A percentile compares a stretch with the other conserved stretches of the same genome.
phyloP scores from a whole-genome alignment of 2,113 vertebrate genomes.

The Bungarus multicinctus region DNA sequence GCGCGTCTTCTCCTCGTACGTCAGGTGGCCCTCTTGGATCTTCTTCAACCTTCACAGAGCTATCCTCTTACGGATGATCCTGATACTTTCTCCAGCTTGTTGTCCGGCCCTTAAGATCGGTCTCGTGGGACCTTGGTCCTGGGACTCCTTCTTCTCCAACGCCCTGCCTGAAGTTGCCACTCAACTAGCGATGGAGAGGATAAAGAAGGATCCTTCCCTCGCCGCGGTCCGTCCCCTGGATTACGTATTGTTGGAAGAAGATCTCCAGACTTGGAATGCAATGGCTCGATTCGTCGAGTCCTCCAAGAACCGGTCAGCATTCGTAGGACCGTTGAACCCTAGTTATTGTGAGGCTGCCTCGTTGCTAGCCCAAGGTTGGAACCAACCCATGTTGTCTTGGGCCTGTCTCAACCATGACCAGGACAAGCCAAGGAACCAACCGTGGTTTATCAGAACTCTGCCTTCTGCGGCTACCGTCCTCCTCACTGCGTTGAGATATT shows the following conservation, averaged over 20 bases:
- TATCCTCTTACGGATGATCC: conserved; percentile 68
- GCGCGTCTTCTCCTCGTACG: conserved; percentile 56
- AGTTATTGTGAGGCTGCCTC: conserved; percentile 83
- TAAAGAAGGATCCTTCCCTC: conserved; percentile 76
- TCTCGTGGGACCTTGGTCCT: conserved; percentile 86
- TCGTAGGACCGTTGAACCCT: conserved; percentile 84
- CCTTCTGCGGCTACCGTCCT: conserved; percentile 76
- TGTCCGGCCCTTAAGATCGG: conserved; percentile 84
- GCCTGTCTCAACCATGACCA: conserved; percentile 81
- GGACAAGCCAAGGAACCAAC: conserved; percentile 68
- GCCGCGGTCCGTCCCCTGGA: conserved; percentile 74
- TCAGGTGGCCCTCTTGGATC: conserved; percentile 42
- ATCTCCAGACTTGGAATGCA: conserved; percentile 81
- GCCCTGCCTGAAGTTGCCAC: conserved; percentile 78
- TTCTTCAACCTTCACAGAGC: conserved; percentile 46
- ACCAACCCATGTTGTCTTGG: conserved; percentile 87
- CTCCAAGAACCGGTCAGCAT: conserved; percentile 72
- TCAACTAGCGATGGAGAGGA: conserved; percentile 75
- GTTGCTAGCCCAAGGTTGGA: conserved; percentile 80
- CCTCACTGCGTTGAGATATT: conserved; percentile 81
- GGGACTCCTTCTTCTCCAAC: conserved; percentile 81
- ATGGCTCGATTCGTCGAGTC: conserved; percentile 75
- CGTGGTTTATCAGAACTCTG: conserved; percentile 75
- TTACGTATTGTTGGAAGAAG: conserved; percentile 81
- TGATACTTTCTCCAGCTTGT: conserved; percentile 65